A percentile compares a stretch with the other conserved stretches of the same genome.
Evolutionary conservation across 2,113 vertebrate species (phyloP).

Genomic region (pig (Sus scrofa)): DNA sequence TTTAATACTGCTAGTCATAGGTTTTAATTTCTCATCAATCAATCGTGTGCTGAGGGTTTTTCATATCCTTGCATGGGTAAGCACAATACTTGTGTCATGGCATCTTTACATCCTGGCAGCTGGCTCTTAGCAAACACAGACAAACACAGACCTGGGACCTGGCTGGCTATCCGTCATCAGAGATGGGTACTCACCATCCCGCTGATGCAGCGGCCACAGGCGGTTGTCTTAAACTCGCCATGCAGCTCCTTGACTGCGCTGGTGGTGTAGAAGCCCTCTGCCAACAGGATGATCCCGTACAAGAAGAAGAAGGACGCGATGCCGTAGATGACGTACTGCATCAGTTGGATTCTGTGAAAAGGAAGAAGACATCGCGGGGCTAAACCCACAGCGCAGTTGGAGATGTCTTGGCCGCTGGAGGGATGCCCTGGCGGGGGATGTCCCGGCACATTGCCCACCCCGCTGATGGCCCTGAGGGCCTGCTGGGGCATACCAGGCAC

Average conservation of each 20-base stretch:
- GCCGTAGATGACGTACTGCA: constrained; percentile 99
- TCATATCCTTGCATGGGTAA: neutral
- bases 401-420: neutral
- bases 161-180: fast-evolving
- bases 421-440: neutral
- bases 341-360: constrained; percentile 94
- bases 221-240: constrained; percentile 98
- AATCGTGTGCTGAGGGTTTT: neutral
- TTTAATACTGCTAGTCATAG: neutral
- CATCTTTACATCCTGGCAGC: fast-evolving
- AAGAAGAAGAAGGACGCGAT: constrained; percentile 99
- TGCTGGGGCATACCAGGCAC: neutral
- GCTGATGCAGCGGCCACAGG: constrained; percentile 98
- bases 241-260: constrained; percentile 98
- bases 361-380: neutral
- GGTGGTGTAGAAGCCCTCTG: constrained; percentile 98
- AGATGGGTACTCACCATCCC: constrained; percentile 93
- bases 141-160: neutral
- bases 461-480: neutral
- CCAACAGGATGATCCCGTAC: constrained; percentile 98
- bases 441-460: neutral
- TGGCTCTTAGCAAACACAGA: neutral
- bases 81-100: neutral
- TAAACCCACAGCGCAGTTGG: neutral
- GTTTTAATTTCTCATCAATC: neutral